phyloP scores from a whole-genome alignment of 2,797 vertebrate species.

The Eospalax fontanierii region DNA sequence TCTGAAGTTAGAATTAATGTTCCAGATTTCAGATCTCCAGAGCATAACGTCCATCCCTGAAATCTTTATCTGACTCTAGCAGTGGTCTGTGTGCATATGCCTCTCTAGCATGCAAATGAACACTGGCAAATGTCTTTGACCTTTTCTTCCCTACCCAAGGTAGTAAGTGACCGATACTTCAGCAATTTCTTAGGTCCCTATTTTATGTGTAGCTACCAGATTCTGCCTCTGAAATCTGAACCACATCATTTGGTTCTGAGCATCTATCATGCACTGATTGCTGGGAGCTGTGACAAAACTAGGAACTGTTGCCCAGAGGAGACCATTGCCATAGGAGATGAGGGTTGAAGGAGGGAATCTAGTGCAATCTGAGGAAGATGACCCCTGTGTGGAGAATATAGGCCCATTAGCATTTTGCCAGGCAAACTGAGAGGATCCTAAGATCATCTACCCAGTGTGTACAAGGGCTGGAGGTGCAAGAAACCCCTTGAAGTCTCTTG shows the following conservation, averaged over 20 bases:
- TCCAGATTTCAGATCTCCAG: not conserved
- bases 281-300: not conserved
- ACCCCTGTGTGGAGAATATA: not conserved
- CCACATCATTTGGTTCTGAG: not conserved
- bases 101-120: not conserved
- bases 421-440: not conserved
- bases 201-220: not conserved
- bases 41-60: not conserved
- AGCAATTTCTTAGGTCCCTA: not conserved
- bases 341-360: accelerated
- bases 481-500: no score
- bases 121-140: not conserved
- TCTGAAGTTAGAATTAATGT: not conserved
- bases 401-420: not conserved
- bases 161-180: not conserved
- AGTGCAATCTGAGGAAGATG: not conserved
- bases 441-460: no score
- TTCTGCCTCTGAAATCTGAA: not conserved
- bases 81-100: not conserved
- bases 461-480: not conserved
- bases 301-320: no score
- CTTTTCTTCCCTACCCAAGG: not conserved
- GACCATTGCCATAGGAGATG: not conserved
- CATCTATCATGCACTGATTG: accelerated
- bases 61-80: not conserved